phyloP scores from a whole-genome alignment of 1,140 invertebrate genomes.

The Drosophila melanica region DNA sequence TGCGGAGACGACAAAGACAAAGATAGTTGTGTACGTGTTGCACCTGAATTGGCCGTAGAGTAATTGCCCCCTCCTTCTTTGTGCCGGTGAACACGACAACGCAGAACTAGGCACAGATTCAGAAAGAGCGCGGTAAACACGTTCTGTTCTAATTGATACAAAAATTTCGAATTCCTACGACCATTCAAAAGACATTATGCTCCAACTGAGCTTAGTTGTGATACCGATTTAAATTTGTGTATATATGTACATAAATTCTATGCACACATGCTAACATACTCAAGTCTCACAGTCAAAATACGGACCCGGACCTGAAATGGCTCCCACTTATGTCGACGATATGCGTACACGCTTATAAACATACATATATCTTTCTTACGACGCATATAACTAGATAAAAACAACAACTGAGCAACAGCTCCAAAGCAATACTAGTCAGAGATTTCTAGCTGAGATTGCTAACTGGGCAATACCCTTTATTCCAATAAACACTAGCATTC shows the following conservation, averaged over 20 bases:
- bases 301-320: slow-evolving; percentile 20
- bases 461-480: neutral
- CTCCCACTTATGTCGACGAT: slow-evolving; percentile 14
- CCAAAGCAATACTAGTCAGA: slow-evolving; percentile 13
- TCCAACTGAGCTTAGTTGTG: slow-evolving; percentile 15
- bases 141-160: slow-evolving; percentile 53
- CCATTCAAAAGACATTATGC: slow-evolving; percentile 48
- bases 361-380: slow-evolving; percentile 8
- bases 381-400: slow-evolving; percentile 42
- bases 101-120: neutral
- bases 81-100: neutral
- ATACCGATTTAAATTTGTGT: slow-evolving; percentile 23
- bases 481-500: too few relatives aligned
- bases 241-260: slow-evolving; percentile 23
- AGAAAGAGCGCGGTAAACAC: slow-evolving; percentile 32
- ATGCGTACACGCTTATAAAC: slow-evolving; percentile 12
- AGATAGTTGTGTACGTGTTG: slow-evolving; percentile 38
- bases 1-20: slow-evolving; percentile 2
- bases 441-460: neutral
- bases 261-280: neutral
- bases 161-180: slow-evolving; percentile 50
- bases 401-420: slow-evolving; percentile 26
- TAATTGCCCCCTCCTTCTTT: too few relatives aligned
- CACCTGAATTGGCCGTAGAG: slow-evolving; percentile 21
- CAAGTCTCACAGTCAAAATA: neutral